Evolutionary conservation across 2,797 vertebrate genomes (phyloP).

Genomic region (Liasis olivaceus): DNA sequence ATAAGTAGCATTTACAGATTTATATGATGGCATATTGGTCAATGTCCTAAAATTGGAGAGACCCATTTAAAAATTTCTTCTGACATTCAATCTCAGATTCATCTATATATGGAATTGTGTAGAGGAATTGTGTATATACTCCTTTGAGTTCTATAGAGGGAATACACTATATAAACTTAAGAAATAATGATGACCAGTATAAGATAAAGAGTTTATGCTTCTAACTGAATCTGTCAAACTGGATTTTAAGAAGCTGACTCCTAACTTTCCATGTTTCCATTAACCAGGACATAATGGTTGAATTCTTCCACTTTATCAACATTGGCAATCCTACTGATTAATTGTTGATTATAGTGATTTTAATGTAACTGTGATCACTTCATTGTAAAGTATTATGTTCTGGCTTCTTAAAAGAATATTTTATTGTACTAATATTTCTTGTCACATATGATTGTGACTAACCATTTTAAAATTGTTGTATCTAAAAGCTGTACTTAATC

Average conservation of each 20-base stretch:
- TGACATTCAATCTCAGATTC: neutral
- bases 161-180: neutral
- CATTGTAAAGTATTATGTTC: neutral
- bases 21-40: neutral
- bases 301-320: neutral
- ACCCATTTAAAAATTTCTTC: neutral
- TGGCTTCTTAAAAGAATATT: neutral
- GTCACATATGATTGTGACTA: constrained; percentile 39
- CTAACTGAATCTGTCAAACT: neutral
- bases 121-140: neutral
- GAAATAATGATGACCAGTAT: neutral
- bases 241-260: neutral
- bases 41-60: neutral
- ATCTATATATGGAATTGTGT: neutral
- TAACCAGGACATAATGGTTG: neutral
- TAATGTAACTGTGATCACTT: neutral
- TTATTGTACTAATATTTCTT: constrained; percentile 20
- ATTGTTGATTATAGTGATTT: neutral
- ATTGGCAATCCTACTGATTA: neutral
- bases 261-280: neutral
- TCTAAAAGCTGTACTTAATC: neutral
- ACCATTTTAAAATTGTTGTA: constrained; percentile 34
- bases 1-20: neutral
- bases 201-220: neutral
- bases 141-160: neutral